These are phyloP conservation scores for Junonia oenone DNA, from an alignment of 2,888 invertebrate species.

Conservation along the genomic window DNA sequence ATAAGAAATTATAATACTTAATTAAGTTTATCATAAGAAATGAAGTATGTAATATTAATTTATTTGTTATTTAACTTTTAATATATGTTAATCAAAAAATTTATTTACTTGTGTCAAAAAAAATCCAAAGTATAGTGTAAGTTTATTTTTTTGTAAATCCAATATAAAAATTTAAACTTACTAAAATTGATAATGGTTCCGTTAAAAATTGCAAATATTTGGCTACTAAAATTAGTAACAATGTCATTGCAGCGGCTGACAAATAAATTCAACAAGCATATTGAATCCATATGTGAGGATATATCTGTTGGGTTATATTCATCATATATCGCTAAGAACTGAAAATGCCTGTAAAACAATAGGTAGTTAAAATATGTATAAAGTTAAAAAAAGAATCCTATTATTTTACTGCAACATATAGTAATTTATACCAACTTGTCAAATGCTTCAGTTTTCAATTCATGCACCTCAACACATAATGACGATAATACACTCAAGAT, in stretches of 20 bases:
- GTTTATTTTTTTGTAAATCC: no score
- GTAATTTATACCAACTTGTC: constrained; percentile 54
- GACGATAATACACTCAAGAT: constrained; percentile 88
- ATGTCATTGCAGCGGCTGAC: constrained; percentile 85
- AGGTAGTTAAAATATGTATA: no score
- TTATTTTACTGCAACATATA: not conserved
- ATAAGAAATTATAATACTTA: no score
- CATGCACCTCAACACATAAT: constrained; percentile 87
- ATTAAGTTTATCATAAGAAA: no score
- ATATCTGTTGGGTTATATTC: constrained; percentile 77
- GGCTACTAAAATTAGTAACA: constrained; percentile 84
- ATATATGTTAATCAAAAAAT: no score
- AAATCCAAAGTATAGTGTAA: no score
- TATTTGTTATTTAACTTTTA: no score
- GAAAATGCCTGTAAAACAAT: constrained; percentile 77
- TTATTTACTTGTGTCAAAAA: no score
- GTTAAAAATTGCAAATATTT: constrained; percentile 84
- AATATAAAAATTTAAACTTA: constrained; percentile 39
- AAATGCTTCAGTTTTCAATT: constrained; percentile 83
- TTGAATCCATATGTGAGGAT: constrained; percentile 77
- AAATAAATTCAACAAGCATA: constrained; percentile 84
- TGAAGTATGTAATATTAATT: no score
- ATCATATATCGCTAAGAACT: constrained; percentile 83
- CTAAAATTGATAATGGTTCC: constrained; percentile 68
- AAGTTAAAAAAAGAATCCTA: no score